Conservation (phyloP, 2,888 invertebrate genomes). For the Rhorus exstirpatorius region DNA sequence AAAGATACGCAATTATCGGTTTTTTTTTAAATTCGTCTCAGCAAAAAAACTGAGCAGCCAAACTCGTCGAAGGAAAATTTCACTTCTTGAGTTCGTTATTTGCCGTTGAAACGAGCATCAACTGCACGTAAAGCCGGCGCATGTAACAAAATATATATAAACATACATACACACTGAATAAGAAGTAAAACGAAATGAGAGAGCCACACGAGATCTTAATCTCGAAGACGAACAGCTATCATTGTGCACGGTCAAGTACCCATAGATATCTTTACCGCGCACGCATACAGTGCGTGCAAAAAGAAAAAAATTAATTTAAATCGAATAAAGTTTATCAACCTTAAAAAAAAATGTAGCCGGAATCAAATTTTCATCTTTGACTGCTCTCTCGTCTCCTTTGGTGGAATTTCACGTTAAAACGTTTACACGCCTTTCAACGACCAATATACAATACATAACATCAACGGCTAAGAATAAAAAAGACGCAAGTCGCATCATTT, state of each 20-base stretch:
- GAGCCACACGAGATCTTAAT: conserved; percentile 71
- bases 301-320: conserved; percentile 44
- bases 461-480: not conserved
- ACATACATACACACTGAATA: not conserved
- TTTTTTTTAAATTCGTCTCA: not conserved
- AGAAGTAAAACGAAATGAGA: conserved; percentile 61
- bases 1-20: conserved; percentile 1
- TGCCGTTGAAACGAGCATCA: conserved; percentile 19
- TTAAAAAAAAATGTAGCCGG: not conserved
- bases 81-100: conserved; percentile 38
- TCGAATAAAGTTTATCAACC: conserved; percentile 22
- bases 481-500: not conserved
- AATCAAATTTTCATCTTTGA: conserved; percentile 3
- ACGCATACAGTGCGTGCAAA: conserved; percentile 27
- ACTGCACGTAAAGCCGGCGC: conserved; percentile 26
- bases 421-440: conserved; percentile 8
- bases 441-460: not conserved
- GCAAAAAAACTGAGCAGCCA: conserved; percentile 39
- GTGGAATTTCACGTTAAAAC: not conserved
- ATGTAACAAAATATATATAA: conserved; percentile 19
- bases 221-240: conserved; percentile 73
- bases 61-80: conserved; percentile 46
- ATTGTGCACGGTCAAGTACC: conserved; percentile 38
- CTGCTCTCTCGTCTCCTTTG: conserved; percentile 9
- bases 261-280: conserved; percentile 34